Evolutionary conservation across 1,140 invertebrate species (phyloP).

Genomic region (Nephotettix cincticeps): DNA sequence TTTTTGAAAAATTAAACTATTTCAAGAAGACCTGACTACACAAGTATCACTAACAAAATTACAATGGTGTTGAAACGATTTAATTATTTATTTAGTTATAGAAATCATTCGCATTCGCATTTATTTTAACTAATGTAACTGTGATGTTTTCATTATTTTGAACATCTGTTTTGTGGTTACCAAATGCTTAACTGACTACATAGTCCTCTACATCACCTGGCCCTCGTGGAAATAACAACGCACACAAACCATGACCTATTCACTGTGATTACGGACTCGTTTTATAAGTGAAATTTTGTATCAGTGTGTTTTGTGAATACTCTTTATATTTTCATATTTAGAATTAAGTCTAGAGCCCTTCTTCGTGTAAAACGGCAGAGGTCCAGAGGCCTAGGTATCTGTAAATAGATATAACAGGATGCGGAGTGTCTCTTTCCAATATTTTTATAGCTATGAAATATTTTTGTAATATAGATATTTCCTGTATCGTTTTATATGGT

Average conservation of each 20-base stretch:
- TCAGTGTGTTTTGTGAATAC: background rate
- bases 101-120: background rate
- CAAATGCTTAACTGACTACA: background rate
- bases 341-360: background rate
- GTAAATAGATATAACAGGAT: too few species aligned
- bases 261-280: background rate
- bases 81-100: background rate
- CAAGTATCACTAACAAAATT: too few species aligned
- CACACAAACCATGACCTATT: background rate
- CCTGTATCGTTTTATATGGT: too few species aligned
- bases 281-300: slow-evolving; percentile 3
- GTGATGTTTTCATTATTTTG: background rate
- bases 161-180: background rate
- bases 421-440: too few species aligned
- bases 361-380: too few species aligned
- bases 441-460: too few species aligned
- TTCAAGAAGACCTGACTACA: too few species aligned
- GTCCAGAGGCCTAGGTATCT: too few species aligned
- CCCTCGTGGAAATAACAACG: too few species aligned
- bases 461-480: too few species aligned
- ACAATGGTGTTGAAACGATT: too few species aligned
- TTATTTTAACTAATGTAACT: background rate
- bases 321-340: slow-evolving; percentile 9
- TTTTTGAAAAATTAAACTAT: too few species aligned
- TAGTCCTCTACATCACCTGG: background rate